Conservation (phyloP, 2,797 vertebrate genomes). For the Acrossocheilus fasciatus region DNA sequence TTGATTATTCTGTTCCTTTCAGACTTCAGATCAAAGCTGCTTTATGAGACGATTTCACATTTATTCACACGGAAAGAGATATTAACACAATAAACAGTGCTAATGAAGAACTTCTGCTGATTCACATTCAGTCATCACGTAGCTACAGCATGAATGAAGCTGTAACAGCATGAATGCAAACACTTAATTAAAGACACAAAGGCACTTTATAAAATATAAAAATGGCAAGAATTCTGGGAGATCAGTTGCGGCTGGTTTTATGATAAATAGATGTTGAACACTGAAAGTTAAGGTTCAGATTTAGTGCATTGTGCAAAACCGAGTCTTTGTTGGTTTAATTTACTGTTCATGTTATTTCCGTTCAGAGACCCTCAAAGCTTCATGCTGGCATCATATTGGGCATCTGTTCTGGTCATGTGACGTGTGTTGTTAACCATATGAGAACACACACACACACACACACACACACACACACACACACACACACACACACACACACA, state of each 20-base stretch:
- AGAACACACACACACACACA: not conserved
- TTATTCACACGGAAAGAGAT: not conserved
- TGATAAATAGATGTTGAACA: not conserved
- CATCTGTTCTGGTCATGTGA: not conserved
- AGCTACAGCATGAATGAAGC: not conserved
- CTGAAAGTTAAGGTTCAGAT: not conserved
- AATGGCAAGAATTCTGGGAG: too few species aligned
- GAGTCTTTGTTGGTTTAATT: not conserved
- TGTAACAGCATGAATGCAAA: not conserved
- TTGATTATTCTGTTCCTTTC: constrained; percentile 22
- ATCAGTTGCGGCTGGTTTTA: not conserved
- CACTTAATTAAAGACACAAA: not conserved
- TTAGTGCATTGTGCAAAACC: not conserved
- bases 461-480: not conserved
- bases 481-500: not conserved
- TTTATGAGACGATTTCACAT: not conserved
- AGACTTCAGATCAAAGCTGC: constrained; percentile 26
- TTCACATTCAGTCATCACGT: not conserved
- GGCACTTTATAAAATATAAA: not conserved
- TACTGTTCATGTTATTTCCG: not conserved
- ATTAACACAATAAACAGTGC: not conserved
- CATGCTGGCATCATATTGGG: not conserved
- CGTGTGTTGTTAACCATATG: not conserved
- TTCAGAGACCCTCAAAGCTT: not conserved
- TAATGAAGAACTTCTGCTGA: not conserved